Conservation (phyloP, 1,140 invertebrate species). For the Papilio polytes region DNA sequence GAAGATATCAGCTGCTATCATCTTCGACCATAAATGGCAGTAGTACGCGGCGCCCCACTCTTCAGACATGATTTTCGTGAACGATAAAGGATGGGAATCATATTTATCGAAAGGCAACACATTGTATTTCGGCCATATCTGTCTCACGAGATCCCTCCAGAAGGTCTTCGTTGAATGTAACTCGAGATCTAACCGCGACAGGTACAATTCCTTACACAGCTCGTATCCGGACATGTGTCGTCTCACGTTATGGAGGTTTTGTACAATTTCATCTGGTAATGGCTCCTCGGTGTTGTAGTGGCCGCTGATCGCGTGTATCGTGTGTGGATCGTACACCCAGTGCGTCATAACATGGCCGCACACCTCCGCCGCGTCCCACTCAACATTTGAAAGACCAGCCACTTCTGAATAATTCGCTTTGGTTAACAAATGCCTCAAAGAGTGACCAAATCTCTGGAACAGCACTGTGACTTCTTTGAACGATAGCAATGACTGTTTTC, state of each 20-base stretch:
- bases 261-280: slow-evolving; percentile 87
- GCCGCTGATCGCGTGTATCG: slow-evolving; percentile 88
- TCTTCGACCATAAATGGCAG: slow-evolving; percentile 91
- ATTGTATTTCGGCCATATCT: slow-evolving; percentile 91
- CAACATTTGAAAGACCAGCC: slow-evolving; percentile 92
- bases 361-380: slow-evolving; percentile 95
- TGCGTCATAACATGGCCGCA: slow-evolving; percentile 92
- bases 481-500: slow-evolving; percentile 88
- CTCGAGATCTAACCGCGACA: slow-evolving; percentile 93
- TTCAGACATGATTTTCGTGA: slow-evolving; percentile 89
- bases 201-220: slow-evolving; percentile 92
- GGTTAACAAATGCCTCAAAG: slow-evolving; percentile 92
- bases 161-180: slow-evolving; percentile 90
- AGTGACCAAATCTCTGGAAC: slow-evolving; percentile 94
- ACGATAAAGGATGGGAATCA: slow-evolving; percentile 92
- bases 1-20: slow-evolving; percentile 95
- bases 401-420: slow-evolving; percentile 92
- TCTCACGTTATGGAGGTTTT: slow-evolving; percentile 86
- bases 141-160: slow-evolving; percentile 91
- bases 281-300: slow-evolving; percentile 90
- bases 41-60: slow-evolving; percentile 91
- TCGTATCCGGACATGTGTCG: slow-evolving; percentile 91
- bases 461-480: slow-evolving; percentile 90
- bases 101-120: slow-evolving; percentile 89
- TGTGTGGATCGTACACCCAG: slow-evolving; percentile 90